phyloP scores from a whole-genome alignment of 2,888 invertebrate genomes.

The Rambutsinella grinnellia region DNA sequence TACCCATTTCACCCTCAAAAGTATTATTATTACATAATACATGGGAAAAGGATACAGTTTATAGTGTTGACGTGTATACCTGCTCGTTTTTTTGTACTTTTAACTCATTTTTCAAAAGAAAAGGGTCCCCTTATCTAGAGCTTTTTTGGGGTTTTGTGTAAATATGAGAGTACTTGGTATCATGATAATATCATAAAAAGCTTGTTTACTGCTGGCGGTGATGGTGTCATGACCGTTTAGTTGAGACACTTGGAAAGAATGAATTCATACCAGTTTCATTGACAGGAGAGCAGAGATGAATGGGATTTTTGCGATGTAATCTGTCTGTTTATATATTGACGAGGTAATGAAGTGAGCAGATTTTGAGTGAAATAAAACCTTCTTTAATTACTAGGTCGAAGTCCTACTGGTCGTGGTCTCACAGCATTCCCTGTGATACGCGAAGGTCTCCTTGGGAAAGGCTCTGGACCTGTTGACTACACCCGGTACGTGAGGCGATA shows the following conservation, averaged over 20 bases:
- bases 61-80: background rate
- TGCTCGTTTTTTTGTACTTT: slow-evolving; percentile 12
- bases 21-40: background rate
- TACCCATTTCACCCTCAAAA: slow-evolving; percentile 43
- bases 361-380: too few species aligned
- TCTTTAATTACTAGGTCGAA: too few species aligned
- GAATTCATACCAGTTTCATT: background rate
- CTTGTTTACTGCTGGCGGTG: background rate
- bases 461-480: slow-evolving; percentile 75
- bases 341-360: background rate
- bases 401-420: slow-evolving; percentile 64
- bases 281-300: background rate
- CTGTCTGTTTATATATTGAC: slow-evolving; percentile 17
- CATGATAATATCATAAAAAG: slow-evolving; percentile 13
- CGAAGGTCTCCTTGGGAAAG: slow-evolving; percentile 66
- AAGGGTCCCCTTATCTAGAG: background rate
- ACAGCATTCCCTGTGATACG: slow-evolving; percentile 66
- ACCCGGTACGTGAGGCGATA: slow-evolving; percentile 91
- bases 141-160: slow-evolving; percentile 21
- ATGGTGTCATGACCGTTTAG: slow-evolving; percentile 49
- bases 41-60: slow-evolving; percentile 16
- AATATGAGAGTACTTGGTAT: slow-evolving; percentile 48
- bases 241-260: slow-evolving; percentile 45
- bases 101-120: background rate
- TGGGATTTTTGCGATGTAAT: slow-evolving; percentile 7